Conservation (phyloP, 2,113 vertebrate species). For the Calonectris borealis region DNA sequence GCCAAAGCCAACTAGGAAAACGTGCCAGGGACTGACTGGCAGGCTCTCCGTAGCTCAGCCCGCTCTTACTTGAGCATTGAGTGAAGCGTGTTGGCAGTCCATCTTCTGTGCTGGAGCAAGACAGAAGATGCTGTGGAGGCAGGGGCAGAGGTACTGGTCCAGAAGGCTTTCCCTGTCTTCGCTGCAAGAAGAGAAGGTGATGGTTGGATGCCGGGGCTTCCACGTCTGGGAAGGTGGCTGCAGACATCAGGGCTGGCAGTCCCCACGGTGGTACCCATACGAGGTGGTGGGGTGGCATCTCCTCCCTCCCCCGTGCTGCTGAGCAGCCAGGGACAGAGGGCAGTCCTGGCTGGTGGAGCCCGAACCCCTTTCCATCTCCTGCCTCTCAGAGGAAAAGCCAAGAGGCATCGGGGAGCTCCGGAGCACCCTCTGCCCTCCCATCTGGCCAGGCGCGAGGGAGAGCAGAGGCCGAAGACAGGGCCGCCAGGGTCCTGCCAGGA, state of each 20-base stretch:
- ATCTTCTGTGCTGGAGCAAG: background rate
- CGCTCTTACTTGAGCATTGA: too few species aligned
- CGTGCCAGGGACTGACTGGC: too few species aligned
- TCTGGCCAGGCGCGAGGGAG: background rate
- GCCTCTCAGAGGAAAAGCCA: background rate
- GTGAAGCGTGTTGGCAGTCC: too few species aligned
- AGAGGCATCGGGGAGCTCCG: background rate
- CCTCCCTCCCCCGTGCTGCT: background rate
- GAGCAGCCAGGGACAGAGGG: background rate
- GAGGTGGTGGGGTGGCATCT: background rate
- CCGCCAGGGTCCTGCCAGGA: too few species aligned
- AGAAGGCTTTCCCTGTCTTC: background rate
- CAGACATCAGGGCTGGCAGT: background rate
- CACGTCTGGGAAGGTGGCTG: rapidly evolving
- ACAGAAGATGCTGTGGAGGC: background rate
- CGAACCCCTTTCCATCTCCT: background rate
- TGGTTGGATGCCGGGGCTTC: background rate
- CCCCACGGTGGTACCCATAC: background rate
- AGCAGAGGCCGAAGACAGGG: too few species aligned
- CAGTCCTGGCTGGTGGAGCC: background rate
- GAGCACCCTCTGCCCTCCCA: background rate
- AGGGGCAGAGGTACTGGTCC: background rate
- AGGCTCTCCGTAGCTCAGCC: too few species aligned
- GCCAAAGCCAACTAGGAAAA: too few species aligned
- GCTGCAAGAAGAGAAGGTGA: background rate